Percentiles rank a stretch among this genome's conserved stretches.
phyloP scores from a whole-genome alignment of 2,888 invertebrate species.

The Agrotis ipsilon region DNA sequence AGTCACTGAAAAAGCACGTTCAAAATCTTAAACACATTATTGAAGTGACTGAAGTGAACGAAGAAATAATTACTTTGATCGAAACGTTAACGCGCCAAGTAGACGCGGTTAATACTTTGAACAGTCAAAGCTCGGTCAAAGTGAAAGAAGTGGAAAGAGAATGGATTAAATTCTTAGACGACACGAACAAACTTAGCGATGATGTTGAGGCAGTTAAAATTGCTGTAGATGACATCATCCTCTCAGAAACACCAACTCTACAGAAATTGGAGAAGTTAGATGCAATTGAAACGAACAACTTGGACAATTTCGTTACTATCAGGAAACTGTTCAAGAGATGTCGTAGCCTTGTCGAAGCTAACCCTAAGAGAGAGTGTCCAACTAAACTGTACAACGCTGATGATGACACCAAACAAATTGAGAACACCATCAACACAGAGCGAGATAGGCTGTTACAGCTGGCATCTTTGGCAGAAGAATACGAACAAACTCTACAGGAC shows the following conservation, averaged over 20 bases:
- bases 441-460: conserved; percentile 95
- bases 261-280: conserved; percentile 93
- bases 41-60: conserved; percentile 93
- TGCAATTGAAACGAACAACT: conserved; percentile 93
- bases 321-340: conserved; percentile 92
- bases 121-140: conserved; percentile 81
- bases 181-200: conserved; percentile 91
- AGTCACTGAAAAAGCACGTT: conserved; percentile 90
- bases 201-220: conserved; percentile 88
- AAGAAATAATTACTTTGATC: conserved; percentile 93
- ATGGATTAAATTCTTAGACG: conserved; percentile 94
- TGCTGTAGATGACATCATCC: conserved; percentile 90
- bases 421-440: conserved; percentile 93
- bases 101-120: conserved; percentile 93
- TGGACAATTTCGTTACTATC: conserved; percentile 91
- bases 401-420: conserved; percentile 93
- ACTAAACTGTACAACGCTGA: conserved; percentile 92
- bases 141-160: conserved; percentile 92
- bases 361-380: conserved; percentile 93
- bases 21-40: conserved; percentile 92
- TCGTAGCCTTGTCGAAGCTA: conserved; percentile 92
- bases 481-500: conserved; percentile 96
- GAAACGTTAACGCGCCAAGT: conserved; percentile 92
- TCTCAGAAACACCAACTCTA: conserved; percentile 93
- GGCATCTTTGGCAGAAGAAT: conserved; percentile 95